Evolutionary conservation across 1,140 invertebrate genomes (phyloP).

Genomic region (Gryon sp.): DNA sequence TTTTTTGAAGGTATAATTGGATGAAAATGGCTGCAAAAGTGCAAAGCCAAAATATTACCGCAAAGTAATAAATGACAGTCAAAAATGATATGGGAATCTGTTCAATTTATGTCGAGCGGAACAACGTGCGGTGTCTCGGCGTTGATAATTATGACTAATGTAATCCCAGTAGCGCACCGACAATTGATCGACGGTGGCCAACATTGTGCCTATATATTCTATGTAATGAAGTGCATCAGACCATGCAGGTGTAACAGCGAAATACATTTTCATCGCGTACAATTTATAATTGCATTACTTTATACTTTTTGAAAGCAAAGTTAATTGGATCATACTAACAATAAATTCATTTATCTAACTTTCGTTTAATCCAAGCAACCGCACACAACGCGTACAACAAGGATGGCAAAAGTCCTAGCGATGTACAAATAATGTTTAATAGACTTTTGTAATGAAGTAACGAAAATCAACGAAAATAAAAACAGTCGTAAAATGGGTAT

Average conservation of each 20-base stretch:
- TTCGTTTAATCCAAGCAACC: background rate
- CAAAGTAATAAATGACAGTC: conserved; percentile 21
- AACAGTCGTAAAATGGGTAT: too few relatives aligned
- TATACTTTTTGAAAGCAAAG: conserved; percentile 36
- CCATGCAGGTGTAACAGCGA: conserved; percentile 16
- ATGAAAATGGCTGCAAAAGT: background rate
- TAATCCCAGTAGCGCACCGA: conserved; percentile 51
- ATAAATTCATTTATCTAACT: conserved; percentile 47
- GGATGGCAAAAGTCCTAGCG: background rate
- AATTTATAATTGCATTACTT: conserved; percentile 55
- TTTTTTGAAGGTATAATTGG: conserved; percentile 13
- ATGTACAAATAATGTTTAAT: too few relatives aligned
- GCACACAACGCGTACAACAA: background rate
- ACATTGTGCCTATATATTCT: conserved; percentile 23
- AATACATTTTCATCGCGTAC: conserved; percentile 52
- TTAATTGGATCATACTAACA: conserved; percentile 46
- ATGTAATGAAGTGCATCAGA: conserved; percentile 53
- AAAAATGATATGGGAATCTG: conserved; percentile 26
- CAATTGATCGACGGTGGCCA: conserved; percentile 55
- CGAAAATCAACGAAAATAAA: too few relatives aligned
- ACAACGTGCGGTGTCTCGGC: conserved; percentile 41
- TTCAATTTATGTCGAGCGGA: conserved; percentile 13
- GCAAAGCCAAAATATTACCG: conserved; percentile 4
- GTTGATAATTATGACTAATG: conserved; percentile 60
- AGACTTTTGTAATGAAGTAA: too few relatives aligned